phyloP scores from a whole-genome alignment of 2,888 invertebrate genomes.

The Diplazon laetatorius region DNA sequence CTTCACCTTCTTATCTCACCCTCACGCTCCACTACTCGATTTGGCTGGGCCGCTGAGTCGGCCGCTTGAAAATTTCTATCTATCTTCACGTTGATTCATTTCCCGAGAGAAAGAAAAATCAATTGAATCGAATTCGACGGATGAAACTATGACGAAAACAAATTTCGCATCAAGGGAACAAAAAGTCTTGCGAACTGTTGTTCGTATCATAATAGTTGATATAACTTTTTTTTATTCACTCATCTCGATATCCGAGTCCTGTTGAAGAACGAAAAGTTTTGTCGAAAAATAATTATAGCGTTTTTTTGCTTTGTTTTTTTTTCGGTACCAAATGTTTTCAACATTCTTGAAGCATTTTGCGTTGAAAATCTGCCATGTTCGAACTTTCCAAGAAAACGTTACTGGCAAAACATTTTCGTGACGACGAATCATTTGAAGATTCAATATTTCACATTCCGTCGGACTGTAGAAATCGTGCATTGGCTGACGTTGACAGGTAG shows the following conservation, averaged over 20 bases:
- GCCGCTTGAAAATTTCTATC: constrained; percentile 57
- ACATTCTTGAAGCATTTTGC: too few relatives aligned
- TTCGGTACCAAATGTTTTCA: too few relatives aligned
- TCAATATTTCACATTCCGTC: background rate
- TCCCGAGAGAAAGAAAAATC: constrained; percentile 12
- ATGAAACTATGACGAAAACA: constrained; percentile 1
- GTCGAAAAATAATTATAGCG: too few relatives aligned
- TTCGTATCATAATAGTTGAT: background rate
- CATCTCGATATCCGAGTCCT: too few relatives aligned
- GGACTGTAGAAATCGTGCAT: constrained; percentile 5
- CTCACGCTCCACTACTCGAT: constrained; percentile 62
- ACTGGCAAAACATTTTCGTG: background rate
- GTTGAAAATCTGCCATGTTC: too few relatives aligned
- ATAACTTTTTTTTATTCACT: background rate
- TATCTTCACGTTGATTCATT: constrained; percentile 54
- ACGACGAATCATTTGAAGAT: background rate
- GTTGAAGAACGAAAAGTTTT: too few relatives aligned
- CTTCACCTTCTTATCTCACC: constrained; percentile 52
- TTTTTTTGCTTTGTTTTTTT: too few relatives aligned
- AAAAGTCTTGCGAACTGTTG: background rate
- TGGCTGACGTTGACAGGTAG: constrained; percentile 57
- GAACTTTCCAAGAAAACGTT: background rate
- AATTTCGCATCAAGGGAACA: background rate
- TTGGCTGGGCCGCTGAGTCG: constrained; percentile 46
- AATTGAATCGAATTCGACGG: constrained; percentile 10